Evolutionary conservation across 2,888 invertebrate genomes (phyloP), one percentile per base, ranked within the genome.

Genomic region (Megaustenia siamemsis): DNA sequence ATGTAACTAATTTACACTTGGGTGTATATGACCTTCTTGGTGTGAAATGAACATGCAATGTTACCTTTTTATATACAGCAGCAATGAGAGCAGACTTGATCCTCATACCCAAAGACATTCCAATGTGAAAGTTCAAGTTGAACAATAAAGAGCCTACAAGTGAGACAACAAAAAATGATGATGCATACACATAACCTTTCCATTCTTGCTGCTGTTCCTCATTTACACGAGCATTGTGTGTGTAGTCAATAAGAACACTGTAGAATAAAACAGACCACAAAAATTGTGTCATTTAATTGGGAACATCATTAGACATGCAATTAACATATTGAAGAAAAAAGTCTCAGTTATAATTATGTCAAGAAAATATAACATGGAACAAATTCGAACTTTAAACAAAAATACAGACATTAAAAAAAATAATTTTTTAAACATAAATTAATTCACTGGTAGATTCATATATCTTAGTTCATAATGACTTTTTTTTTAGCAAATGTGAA

Each of bases 11-110:
- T n/a, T n/a, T n/a, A n/a, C n/a, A n/a, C n/a, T n/a, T n/a, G n/a
- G n/a, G n/a, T n/a, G n/a, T n/a, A n/a, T n/a, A n/a, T n/a, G n/a
- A n/a, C n/a, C n/a, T n/a, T n/a, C n/a, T n/a, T n/a, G n/a, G n/a
- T n/a, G n/a, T n/a, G n/a, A n/a, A n/a, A n/a, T n/a, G 56, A 24
- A 21, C 56, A 56, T 5, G 4, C 12, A 10, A 56, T 5, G n/a
- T n/a, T n/a, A 94, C 94, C 95, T 98, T 98, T 84, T 96, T 95
- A 93, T 98, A 98, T 90, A 98, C 97, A 82, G 97, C 96, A 89
- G 97, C 96, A n/a, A 97, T 97, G 45, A 98, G 94, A 0, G 97
- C 97, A 0, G 98, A 97, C 86, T 98, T 95, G 90, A 99, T 96
- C 84, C 97, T 96, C 95, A 99, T 96, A 4, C 98, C 98, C 32